Evolutionary conservation across 2,888 invertebrate genomes (phyloP), one percentile per base, ranked within the genome.

Genomic region (Netelia melanura): DNA sequence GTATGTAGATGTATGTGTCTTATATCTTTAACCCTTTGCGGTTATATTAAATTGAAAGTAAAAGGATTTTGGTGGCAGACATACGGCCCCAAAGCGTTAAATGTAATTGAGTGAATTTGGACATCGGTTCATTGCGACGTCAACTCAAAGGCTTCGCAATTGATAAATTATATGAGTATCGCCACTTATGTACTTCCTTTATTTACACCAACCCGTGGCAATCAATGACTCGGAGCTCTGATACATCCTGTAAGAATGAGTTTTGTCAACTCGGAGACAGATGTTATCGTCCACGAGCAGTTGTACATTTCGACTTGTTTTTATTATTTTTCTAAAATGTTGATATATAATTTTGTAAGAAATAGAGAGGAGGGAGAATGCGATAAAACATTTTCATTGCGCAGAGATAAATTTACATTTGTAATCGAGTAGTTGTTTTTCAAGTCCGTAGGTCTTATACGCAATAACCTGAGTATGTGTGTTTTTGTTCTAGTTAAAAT

Each of bases 401-500:
- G 0, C 5, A 1, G 38, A 5, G 8, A 38, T 38, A 8, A 6
- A 38, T 38, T 38, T 38, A 38, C 38, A 38, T 38, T 38, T 38
- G 5, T 38, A 38, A 38, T 38, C 38, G 38, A 38, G 38, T 6
- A 6, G 6, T 38, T 3, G 38, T 38, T 38, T 38, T 38, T 38
- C 38, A 6, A 38, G 38, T 0, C 38, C 6, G 8, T 38, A 54
- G 8, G 1, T n/a, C 25, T 25, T 17, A 14, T 3, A 10, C 43
- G 21, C 5, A 5, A 38, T 38, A 6, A 38, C 1, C 8, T n/a
- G 9, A 65, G 43, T n/a, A 58, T 25, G 5, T 44, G 43, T 38
- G 58, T 5, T 52, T 79, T 62, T 58, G 65, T 56, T 79, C 83
- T 78, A 88, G 86, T 78, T 77, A 61, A 85, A 52, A 61, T 74